Percentiles rank a stretch among this genome's conserved stretches.
These are phyloP conservation scores for Apteryx owenii DNA, from an alignment of 2,113 vertebrate genomes.

Conservation along the genomic window DNA sequence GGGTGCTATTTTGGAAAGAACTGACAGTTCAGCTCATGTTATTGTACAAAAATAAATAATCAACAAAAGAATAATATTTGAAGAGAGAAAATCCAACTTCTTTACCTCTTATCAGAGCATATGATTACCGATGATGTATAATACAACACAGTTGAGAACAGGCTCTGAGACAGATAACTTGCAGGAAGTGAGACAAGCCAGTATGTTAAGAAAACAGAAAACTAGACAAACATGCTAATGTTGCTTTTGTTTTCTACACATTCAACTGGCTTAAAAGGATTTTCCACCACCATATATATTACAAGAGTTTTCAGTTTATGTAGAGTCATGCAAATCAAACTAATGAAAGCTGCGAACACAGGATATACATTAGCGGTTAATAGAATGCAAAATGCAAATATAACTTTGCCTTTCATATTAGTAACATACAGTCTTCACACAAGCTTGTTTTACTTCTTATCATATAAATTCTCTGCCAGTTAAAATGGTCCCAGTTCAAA, in stretches of 20 bases:
- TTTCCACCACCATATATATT: not conserved
- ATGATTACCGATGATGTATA: not conserved
- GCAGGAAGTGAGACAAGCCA: not conserved
- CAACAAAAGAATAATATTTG: not conserved
- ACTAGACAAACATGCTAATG: slow-evolving; percentile 27
- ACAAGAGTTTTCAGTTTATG: not conserved
- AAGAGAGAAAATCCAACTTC: not conserved
- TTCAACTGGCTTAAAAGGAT: not conserved
- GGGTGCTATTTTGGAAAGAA: not conserved
- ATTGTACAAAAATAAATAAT: not conserved
- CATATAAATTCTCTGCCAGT: not conserved
- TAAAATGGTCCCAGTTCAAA: not conserved
- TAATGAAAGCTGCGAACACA: slow-evolving; percentile 30
- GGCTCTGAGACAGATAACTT: not conserved
- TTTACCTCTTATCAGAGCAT: not conserved
- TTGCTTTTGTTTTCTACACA: slow-evolving; percentile 3
- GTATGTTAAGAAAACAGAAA: not conserved
- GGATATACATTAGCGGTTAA: slow-evolving; percentile 14
- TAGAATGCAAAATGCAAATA: slow-evolving; percentile 24
- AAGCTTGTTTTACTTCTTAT: not conserved
- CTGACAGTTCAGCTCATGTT: not conserved
- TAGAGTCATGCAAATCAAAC: slow-evolving; percentile 48
- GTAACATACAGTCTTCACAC: not conserved
- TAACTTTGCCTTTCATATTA: not conserved
- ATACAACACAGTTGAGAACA: not conserved